phyloP scores from a whole-genome alignment of 2,797 vertebrate species.

The Sciurus carolinensis region DNA sequence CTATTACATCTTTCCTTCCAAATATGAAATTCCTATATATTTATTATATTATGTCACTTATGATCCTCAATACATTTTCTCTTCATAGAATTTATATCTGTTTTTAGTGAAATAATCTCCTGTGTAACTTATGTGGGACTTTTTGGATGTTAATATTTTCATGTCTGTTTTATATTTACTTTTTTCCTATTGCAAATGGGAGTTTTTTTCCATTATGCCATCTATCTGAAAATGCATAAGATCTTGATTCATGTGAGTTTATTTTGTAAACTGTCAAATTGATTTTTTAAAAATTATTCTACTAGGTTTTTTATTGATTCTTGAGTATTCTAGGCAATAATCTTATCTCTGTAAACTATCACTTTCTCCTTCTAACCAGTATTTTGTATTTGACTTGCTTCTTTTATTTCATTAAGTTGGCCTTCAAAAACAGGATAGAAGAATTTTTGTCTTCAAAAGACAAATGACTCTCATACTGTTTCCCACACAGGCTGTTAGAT shows the following conservation, averaged over 20 bases:
- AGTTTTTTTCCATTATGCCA: background rate
- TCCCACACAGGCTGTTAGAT: background rate
- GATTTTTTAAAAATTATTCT: background rate
- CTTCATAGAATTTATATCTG: background rate
- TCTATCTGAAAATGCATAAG: background rate
- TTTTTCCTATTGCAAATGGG: background rate
- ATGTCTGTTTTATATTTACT: background rate
- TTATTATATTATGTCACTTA: slow-evolving; percentile 11
- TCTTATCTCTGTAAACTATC: background rate
- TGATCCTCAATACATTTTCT: slow-evolving; percentile 3
- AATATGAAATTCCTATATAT: background rate
- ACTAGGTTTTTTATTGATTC: background rate
- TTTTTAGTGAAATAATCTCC: slow-evolving; percentile 45
- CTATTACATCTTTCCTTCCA: background rate
- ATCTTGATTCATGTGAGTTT: slow-evolving; percentile 31
- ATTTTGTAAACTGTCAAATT: slow-evolving; percentile 37
- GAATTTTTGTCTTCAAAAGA: slow-evolving; percentile 9
- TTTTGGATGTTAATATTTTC: background rate
- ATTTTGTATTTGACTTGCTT: slow-evolving; percentile 18
- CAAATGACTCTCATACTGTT: background rate
- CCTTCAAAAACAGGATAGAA: slow-evolving; percentile 18
- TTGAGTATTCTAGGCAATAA: background rate
- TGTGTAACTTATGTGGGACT: slow-evolving; percentile 20
- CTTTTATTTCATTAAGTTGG: slow-evolving; percentile 2
- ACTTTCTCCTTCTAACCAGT: slow-evolving; percentile 12